These are phyloP conservation scores for Catocala fraxini DNA, from an alignment of 2,888 invertebrate species.

Conservation along the genomic window DNA sequence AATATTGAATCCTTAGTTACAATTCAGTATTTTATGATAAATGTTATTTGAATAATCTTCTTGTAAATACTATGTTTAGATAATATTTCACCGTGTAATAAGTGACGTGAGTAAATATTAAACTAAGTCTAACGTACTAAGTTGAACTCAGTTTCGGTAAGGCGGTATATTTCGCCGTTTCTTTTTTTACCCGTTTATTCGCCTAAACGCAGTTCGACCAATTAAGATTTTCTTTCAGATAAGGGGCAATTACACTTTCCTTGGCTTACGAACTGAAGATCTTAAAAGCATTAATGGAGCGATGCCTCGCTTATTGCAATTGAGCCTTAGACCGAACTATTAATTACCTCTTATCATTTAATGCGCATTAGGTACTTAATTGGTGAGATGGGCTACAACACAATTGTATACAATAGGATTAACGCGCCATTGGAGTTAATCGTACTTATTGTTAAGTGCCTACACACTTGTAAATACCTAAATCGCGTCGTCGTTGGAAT, in stretches of 20 bases:
- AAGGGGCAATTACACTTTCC: neutral
- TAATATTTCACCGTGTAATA: too few species aligned
- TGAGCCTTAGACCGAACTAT: slow-evolving; percentile 2
- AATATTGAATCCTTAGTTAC: too few species aligned
- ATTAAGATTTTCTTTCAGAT: slow-evolving; percentile 3
- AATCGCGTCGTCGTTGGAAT: too few species aligned
- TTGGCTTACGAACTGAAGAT: neutral
- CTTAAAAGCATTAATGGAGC: slow-evolving; percentile 2
- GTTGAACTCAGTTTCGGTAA: too few species aligned
- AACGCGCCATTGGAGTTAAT: neutral
- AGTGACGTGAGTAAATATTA: too few species aligned
- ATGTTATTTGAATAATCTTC: too few species aligned
- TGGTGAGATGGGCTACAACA: neutral
- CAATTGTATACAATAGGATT: slow-evolving; percentile 5
- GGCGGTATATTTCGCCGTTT: neutral
- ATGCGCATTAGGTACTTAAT: slow-evolving; percentile 13
- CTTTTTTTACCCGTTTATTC: neutral
- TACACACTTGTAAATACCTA: too few species aligned
- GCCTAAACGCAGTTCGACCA: neutral
- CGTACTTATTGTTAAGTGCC: neutral
- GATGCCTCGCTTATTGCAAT: neutral
- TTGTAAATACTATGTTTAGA: too few species aligned
- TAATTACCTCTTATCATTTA: slow-evolving; percentile 8
- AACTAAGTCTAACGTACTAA: too few species aligned
- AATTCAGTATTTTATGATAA: too few species aligned